Percentiles rank a stretch among this genome's conserved stretches.
Conservation (phyloP, 2,797 vertebrate genomes). For the Margarornis squamiger region DNA sequence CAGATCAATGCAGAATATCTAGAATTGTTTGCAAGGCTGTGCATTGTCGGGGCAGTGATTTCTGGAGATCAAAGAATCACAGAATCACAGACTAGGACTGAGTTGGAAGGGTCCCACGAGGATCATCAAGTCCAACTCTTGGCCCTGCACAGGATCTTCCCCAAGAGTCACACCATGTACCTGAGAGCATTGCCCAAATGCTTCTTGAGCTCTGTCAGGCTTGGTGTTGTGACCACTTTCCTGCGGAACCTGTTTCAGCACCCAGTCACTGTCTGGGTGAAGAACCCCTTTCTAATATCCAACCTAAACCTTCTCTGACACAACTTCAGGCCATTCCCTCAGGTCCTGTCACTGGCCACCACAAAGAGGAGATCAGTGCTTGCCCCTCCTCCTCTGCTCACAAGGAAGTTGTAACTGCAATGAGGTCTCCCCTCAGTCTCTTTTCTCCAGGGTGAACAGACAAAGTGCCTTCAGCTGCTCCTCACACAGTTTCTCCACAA, state of each 20-base stretch:
- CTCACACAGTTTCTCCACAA: background rate
- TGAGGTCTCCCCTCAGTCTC: background rate
- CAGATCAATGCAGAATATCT: background rate
- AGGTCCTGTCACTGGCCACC: background rate
- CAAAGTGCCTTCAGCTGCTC: background rate
- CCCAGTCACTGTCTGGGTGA: background rate
- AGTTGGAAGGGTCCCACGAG: background rate
- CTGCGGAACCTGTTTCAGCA: background rate
- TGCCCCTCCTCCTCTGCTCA: background rate
- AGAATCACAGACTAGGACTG: background rate
- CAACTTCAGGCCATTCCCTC: background rate
- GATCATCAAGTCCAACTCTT: background rate
- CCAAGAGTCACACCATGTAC: background rate
- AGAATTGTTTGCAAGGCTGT: background rate
- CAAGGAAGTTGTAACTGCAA: background rate
- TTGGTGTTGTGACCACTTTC: background rate
- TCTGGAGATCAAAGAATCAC: background rate
- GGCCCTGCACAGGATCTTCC: background rate
- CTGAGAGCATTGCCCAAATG: background rate
- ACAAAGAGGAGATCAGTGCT: background rate
- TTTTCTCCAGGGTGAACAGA: background rate
- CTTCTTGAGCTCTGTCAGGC: background rate
- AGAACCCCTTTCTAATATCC: background rate
- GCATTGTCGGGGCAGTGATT: background rate
- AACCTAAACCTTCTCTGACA: background rate